Base-by-base conservation (phyloP, 2,888 invertebrate genomes). In the Spicauda simplicius region DNA sequence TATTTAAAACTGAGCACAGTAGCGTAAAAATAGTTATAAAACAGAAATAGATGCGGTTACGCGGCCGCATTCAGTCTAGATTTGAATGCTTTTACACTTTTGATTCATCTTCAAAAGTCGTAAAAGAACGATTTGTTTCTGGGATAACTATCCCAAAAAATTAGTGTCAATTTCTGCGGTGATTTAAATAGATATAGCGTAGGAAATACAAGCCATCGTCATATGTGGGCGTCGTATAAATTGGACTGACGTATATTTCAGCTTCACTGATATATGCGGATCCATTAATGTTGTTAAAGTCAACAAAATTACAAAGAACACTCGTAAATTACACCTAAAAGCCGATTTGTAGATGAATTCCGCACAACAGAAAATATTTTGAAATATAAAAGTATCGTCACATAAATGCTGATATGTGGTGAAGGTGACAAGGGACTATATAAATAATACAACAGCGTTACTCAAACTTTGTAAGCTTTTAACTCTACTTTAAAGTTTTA, bases 261-360 rank as follows among this genome's bases (percentile, higher is more conserved):
- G 37, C 18, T 59, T 41, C 25, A 58, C 58, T 62, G 41, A 58
- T 20, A 45, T 25, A 54, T 41, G 62, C 16, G 54, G 20, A 62
- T 20, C 62, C 62, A 62, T 62, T 54, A 54, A 62, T 16, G 54
- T 45, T 54, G 25, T 19, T 54, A 54, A 62, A 54, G 41, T 16
- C 41, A 52, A 53, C 14, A 65, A 54, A 65, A 59, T 54, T 59
- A 14, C 33, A 33, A 33, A 33, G 33, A 33, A 33, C 3, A 1
- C 25, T 59, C 59, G 25, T 65, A 65, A 65, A 65, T 59, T 30
- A 45, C 45, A 19, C 45, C 53, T 59, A 59, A 59, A 64, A 65
- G 45, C 59, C 54, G 57, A 59, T 65, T 65, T 59, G 65, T 65
- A 59, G 11, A 4, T 11, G 18, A 30, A 53, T 20, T 16, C 14